These are phyloP conservation scores for Rhyacichthys aspro DNA, from an alignment of 2,797 vertebrate species.

Conservation along the genomic window DNA sequence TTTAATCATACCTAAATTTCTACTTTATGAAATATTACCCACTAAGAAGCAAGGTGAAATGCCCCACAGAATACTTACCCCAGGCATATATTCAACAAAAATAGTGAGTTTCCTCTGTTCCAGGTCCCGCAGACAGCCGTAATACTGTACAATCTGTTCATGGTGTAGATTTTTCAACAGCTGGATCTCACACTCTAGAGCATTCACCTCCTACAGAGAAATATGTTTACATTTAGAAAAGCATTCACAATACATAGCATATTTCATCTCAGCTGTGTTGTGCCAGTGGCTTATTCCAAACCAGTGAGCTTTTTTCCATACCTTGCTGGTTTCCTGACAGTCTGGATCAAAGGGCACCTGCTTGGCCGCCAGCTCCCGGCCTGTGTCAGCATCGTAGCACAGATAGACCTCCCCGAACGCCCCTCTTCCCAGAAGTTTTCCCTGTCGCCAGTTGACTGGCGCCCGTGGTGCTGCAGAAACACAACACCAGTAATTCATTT, in stretches of 20 bases:
- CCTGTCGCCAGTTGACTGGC: slow-evolving; percentile 92
- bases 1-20: too few relatives aligned
- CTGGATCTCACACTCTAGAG: slow-evolving; percentile 95
- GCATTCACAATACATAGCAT: not conserved
- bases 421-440: slow-evolving; percentile 91
- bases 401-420: slow-evolving; percentile 94
- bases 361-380: slow-evolving; percentile 91
- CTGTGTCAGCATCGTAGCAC: slow-evolving; percentile 92
- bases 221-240: not conserved
- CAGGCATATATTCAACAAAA: slow-evolving; percentile 95
- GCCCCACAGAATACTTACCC: slow-evolving; percentile 78
- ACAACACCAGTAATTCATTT: slow-evolving; percentile 43
- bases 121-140: slow-evolving; percentile 87
- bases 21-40: too few relatives aligned
- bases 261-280: not conserved
- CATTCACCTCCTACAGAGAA: slow-evolving; percentile 87
- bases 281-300: slow-evolving; percentile 2
- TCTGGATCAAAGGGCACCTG: slow-evolving; percentile 93
- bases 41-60: not conserved
- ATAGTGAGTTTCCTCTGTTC: slow-evolving; percentile 91
- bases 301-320: slow-evolving; percentile 49
- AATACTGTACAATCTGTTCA: slow-evolving; percentile 93
- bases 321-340: slow-evolving; percentile 93
- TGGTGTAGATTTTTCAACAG: slow-evolving; percentile 92
- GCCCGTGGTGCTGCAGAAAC: slow-evolving; percentile 84